Conservation (phyloP, 2,888 invertebrate species). For the Philopedon plagiatum region DNA sequence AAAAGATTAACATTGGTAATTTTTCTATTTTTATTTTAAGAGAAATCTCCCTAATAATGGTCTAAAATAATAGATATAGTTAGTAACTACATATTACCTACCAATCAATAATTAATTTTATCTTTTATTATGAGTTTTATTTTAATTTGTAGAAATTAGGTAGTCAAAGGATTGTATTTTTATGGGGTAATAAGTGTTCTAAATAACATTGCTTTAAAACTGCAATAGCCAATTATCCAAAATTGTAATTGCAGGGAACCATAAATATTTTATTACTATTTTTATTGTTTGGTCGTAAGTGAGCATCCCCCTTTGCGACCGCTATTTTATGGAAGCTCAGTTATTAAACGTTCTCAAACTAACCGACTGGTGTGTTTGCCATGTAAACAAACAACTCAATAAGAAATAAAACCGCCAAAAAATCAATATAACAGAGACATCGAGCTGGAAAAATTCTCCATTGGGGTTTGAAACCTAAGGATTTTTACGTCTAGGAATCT, state of each 20-base stretch:
- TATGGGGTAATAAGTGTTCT: too few species aligned
- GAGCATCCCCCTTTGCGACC: not conserved
- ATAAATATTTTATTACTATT: not conserved
- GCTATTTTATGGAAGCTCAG: conserved; percentile 1
- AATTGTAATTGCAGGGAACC: not conserved
- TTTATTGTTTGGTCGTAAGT: not conserved
- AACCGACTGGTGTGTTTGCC: conserved; percentile 21
- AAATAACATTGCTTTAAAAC: too few species aligned
- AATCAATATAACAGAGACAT: conserved; percentile 35
- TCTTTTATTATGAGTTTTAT: too few species aligned
- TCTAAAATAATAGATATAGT: too few species aligned
- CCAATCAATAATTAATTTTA: too few species aligned
- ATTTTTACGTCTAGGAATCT: conserved; percentile 4
- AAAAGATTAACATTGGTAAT: conserved; percentile 30
- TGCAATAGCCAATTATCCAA: not conserved
- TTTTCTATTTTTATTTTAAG: conserved; percentile 19
- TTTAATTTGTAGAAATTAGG: too few species aligned
- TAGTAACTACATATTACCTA: too few species aligned
- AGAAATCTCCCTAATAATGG: too few species aligned
- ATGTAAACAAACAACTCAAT: conserved; percentile 34
- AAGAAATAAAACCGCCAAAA: conserved; percentile 37
- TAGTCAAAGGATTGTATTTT: too few species aligned
- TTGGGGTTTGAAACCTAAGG: conserved; percentile 2
- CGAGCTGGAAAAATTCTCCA: conserved; percentile 9
- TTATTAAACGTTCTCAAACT: conserved; percentile 22